These are phyloP conservation scores for Crambe crambe DNA, from an alignment of 37 sponge, comb jelly and placozoan species.

Conservation along the genomic window DNA sequence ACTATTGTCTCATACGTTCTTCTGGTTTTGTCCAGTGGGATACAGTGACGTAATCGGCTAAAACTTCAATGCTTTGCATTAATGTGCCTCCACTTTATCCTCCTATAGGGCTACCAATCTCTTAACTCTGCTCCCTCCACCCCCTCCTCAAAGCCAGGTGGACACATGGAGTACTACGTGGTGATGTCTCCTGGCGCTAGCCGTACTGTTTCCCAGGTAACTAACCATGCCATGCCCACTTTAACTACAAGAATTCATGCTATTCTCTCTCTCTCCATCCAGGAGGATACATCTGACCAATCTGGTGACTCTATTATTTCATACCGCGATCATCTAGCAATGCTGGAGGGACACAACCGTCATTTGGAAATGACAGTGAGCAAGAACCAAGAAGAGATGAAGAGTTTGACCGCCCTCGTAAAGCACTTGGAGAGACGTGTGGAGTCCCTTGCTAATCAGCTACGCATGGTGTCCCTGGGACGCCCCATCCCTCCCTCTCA, in stretches of 20 bases:
- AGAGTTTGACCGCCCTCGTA: not conserved
- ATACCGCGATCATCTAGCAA: not conserved
- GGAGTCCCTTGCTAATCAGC: slow-evolving; percentile 30
- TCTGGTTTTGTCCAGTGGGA: too few species aligned
- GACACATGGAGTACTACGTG: not conserved
- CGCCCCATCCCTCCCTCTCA: not conserved
- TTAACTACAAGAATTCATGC: too few species aligned
- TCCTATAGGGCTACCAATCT: slow-evolving; percentile 1
- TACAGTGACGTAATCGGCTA: not conserved
- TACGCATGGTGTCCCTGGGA: slow-evolving; percentile 9
- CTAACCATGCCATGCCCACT: not conserved
- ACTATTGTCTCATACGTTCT: slow-evolving; percentile 9
- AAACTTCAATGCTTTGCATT: not conserved
- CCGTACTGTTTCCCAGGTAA: not conserved
- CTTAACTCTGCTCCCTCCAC: not conserved
- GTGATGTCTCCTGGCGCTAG: slow-evolving; percentile 1
- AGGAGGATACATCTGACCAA: slow-evolving; percentile 16
- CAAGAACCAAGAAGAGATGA: slow-evolving; percentile 5
- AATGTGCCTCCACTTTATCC: not conserved
- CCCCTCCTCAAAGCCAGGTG: not conserved
- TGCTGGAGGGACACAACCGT: not conserved
- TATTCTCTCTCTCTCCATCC: not conserved
- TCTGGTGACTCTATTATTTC: slow-evolving; percentile 2
- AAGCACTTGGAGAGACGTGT: slow-evolving; percentile 5
- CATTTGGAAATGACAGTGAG: slow-evolving; percentile 1